These are phyloP conservation scores for Drosophila simulans DNA, from an alignment of 1,140 invertebrate species.

Conservation along the genomic window DNA sequence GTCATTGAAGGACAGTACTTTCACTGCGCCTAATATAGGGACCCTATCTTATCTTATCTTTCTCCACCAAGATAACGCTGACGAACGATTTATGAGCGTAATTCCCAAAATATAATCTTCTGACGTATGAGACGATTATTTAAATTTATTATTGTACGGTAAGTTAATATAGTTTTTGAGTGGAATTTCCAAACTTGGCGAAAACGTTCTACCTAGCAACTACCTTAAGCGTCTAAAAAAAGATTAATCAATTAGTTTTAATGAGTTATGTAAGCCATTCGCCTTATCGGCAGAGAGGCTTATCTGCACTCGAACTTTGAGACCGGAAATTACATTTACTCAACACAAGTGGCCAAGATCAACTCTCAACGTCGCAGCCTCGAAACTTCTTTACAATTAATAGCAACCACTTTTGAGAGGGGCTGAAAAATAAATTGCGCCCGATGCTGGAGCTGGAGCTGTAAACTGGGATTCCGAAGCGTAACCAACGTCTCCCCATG, in stretches of 20 bases:
- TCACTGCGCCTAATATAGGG: constrained; percentile 22
- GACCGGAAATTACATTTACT: constrained; percentile 33
- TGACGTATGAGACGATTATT: constrained; percentile 8
- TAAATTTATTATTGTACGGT: background rate
- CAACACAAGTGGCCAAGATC: constrained; percentile 5
- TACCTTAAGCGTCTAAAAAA: background rate
- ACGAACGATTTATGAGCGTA: constrained; percentile 14
- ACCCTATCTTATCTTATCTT: constrained; percentile 26
- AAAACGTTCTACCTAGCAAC: background rate
- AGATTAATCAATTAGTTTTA: constrained; percentile 1
- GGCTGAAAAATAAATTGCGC: constrained; percentile 51
- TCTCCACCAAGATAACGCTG: constrained; percentile 4
- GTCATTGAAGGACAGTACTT: constrained; percentile 27
- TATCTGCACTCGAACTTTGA: constrained; percentile 5
- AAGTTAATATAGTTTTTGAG: background rate
- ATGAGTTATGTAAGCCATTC: background rate
- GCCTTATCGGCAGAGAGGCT: constrained; percentile 7
- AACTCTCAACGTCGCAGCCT: constrained; percentile 26
- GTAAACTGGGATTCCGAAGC: constrained; percentile 3
- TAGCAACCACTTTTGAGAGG: constrained; percentile 43
- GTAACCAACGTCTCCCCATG: background rate
- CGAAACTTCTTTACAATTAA: constrained; percentile 58
- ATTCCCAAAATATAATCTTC: constrained; percentile 2
- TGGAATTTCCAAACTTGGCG: background rate
- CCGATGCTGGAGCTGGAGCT: constrained; percentile 21